phyloP scores from a whole-genome alignment of 2,113 vertebrate species.

The Poicephalus meyeri region DNA sequence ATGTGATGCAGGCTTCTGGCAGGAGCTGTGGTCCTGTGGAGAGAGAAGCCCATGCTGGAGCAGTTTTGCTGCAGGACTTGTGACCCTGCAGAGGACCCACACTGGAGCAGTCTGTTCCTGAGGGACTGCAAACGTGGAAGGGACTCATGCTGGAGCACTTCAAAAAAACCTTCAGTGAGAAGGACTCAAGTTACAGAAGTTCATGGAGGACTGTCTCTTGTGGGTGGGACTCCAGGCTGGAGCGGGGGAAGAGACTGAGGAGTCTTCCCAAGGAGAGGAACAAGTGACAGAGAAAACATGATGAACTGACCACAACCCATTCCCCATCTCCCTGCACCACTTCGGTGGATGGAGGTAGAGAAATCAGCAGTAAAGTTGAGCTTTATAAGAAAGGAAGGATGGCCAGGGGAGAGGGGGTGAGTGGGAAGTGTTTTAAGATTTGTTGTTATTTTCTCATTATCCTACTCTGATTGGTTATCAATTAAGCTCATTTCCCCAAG shows the following conservation, averaged over 20 bases:
- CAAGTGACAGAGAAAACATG: accelerated
- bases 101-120: neutral
- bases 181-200: neutral
- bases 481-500: neutral
- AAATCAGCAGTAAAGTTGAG: neutral
- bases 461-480: neutral
- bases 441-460: neutral
- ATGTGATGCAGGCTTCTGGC: neutral
- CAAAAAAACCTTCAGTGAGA: neutral
- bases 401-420: too few relatives aligned
- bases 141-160: neutral
- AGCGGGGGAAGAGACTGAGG: neutral
- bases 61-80: neutral
- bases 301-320: neutral
- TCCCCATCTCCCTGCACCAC: accelerated
- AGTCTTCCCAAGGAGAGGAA: neutral
- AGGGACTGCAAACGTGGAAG: neutral
- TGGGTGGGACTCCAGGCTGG: neutral
- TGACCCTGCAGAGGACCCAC: neutral
- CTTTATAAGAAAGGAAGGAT: neutral
- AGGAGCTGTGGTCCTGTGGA: neutral
- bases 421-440: neutral
- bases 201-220: neutral
- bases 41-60: accelerated
- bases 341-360: accelerated